Conservation (phyloP, 2,888 invertebrate genomes). For the Nemapogon koenigi region DNA sequence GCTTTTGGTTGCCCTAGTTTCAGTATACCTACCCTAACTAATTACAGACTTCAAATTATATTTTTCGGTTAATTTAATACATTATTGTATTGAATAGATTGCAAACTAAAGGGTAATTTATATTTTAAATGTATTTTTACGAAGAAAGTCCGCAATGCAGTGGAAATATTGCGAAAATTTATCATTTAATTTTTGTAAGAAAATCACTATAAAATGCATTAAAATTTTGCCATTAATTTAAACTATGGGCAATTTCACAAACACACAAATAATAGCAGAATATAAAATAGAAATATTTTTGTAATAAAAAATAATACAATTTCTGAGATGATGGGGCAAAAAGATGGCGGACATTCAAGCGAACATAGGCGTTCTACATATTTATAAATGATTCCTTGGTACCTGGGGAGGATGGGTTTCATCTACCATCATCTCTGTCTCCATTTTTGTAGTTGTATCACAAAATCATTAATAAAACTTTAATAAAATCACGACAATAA, state of each 20-base stretch:
- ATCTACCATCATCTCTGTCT: slow-evolving; percentile 90
- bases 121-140: no score
- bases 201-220: not conserved
- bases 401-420: slow-evolving; percentile 65
- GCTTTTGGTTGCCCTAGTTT: no score
- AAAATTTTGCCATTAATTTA: not conserved
- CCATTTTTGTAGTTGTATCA: slow-evolving; percentile 86
- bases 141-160: not conserved
- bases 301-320: not conserved
- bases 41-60: no score
- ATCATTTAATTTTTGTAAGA: no score
- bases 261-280: not conserved
- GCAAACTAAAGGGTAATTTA: no score
- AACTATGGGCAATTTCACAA: not conserved
- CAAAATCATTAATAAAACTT: slow-evolving; percentile 54
- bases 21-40: no score
- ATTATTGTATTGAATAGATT: no score
- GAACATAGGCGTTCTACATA: slow-evolving; percentile 15
- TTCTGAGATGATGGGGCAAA: slow-evolving; percentile 27
- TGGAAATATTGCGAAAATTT: no score
- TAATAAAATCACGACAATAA: slow-evolving; percentile 32
- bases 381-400: slow-evolving; percentile 16
- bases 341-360: slow-evolving; percentile 59
- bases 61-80: no score
- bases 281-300: not conserved